A percentile compares a stretch with the other conserved stretches of the same genome.
Evolutionary conservation across 2,888 invertebrate species (phyloP).

Genomic region (Polydrusus pterygomalis): DNA sequence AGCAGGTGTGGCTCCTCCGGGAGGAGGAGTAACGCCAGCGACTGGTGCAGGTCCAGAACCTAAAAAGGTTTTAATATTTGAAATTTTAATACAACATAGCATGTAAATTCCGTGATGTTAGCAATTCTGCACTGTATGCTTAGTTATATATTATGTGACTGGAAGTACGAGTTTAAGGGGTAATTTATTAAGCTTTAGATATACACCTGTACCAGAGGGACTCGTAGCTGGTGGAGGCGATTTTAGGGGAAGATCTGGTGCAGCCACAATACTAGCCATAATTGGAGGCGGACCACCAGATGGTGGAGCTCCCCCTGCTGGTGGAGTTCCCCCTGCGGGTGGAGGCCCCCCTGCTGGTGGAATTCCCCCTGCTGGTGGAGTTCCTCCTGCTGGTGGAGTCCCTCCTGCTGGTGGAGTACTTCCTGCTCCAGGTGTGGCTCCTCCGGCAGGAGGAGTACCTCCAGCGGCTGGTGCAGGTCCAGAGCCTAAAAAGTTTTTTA

Average conservation of each 20-base stretch:
- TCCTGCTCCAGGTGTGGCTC: not conserved
- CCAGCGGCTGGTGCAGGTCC: not conserved
- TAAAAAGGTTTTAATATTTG: no score
- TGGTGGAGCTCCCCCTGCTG: not conserved
- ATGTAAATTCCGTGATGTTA: no score
- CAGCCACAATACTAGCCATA: constrained; percentile 47
- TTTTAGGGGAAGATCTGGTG: constrained; percentile 17
- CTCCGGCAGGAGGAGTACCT: no score
- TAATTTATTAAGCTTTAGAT: no score
- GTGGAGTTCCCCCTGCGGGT: not conserved
- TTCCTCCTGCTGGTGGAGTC: not conserved
- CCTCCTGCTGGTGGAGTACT: not conserved
- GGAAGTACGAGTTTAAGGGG: no score
- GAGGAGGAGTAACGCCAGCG: no score
- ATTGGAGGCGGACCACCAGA: constrained; percentile 31
- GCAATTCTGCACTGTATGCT: no score
- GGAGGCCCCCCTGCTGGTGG: not conserved
- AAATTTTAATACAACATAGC: no score
- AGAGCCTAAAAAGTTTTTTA: not conserved
- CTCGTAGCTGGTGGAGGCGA: no score
- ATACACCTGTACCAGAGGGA: no score
- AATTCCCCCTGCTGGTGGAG: not conserved
- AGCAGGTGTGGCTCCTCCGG: no score
- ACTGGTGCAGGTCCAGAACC: not conserved
- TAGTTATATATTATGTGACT: no score